Evolutionary conservation across 2,888 invertebrate species (phyloP).

Genomic region (Crepidodera aurea): DNA sequence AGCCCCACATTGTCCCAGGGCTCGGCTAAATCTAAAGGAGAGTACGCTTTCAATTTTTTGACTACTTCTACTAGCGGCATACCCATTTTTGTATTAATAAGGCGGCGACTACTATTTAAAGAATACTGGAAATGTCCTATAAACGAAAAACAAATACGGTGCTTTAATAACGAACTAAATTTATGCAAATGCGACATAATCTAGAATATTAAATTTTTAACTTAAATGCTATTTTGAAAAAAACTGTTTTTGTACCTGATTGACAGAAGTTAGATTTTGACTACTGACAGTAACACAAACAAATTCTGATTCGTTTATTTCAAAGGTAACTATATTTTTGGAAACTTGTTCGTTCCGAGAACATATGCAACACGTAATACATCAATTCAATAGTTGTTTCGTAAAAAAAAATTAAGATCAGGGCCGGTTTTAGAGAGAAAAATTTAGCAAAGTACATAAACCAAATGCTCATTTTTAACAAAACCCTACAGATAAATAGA

Average conservation of each 20-base stretch:
- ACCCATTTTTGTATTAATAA: slow-evolving; percentile 26
- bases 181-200: neutral
- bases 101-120: neutral
- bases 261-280: slow-evolving; percentile 13
- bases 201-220: neutral
- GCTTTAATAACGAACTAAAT: neutral
- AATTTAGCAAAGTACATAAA: no score
- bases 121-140: slow-evolving; percentile 3
- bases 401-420: no score
- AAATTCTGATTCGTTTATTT: no score
- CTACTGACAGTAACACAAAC: no score
- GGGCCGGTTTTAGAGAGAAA: no score
- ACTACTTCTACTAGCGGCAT: slow-evolving; percentile 51
- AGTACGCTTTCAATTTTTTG: slow-evolving; percentile 71
- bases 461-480: no score
- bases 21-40: slow-evolving; percentile 76
- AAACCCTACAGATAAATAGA: no score
- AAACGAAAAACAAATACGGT: slow-evolving; percentile 1
- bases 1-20: slow-evolving; percentile 96
- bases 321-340: no score
- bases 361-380: no score
- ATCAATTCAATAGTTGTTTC: no score
- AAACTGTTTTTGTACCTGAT: neutral
- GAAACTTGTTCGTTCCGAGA: no score
- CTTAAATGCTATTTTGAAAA: neutral